phyloP scores from a whole-genome alignment of 2,888 invertebrate genomes.

The Ectemnius lituratus region DNA sequence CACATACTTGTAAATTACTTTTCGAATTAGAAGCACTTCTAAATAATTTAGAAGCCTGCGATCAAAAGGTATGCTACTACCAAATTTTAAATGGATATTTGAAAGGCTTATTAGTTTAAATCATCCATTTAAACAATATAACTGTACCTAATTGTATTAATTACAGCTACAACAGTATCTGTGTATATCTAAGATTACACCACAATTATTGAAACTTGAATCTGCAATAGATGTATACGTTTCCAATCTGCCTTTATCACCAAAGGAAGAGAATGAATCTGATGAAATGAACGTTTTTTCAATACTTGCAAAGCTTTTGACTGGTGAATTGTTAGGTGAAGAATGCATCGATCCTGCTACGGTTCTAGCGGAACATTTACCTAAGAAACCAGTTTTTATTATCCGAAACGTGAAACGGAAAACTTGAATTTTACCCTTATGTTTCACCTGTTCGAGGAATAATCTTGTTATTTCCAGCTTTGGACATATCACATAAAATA shows the following conservation, averaged over 20 bases:
- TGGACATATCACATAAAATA: no score
- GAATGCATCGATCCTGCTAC: conserved; percentile 56
- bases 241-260: conserved; percentile 51
- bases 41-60: conserved; percentile 60
- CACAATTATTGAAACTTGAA: conserved; percentile 61
- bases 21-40: conserved; percentile 61
- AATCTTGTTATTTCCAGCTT: no score
- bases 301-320: conserved; percentile 61
- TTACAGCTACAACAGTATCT: conserved; percentile 68
- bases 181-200: conserved; percentile 61
- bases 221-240: conserved; percentile 60
- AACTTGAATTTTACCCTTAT: neutral
- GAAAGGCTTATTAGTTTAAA: neutral
- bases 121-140: conserved; percentile 9
- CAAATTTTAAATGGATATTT: conserved; percentile 16
- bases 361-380: conserved; percentile 59
- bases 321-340: conserved; percentile 66
- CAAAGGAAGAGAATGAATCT: conserved; percentile 30
- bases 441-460: no score
- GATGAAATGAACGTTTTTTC: conserved; percentile 54
- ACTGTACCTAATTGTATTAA: conserved; percentile 20
- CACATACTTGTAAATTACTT: conserved; percentile 56
- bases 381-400: conserved; percentile 68
- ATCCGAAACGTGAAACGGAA: conserved; percentile 64
- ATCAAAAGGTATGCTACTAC: conserved; percentile 60